Conservation (phyloP, 2,113 vertebrate species). For the Gavia stellata region DNA sequence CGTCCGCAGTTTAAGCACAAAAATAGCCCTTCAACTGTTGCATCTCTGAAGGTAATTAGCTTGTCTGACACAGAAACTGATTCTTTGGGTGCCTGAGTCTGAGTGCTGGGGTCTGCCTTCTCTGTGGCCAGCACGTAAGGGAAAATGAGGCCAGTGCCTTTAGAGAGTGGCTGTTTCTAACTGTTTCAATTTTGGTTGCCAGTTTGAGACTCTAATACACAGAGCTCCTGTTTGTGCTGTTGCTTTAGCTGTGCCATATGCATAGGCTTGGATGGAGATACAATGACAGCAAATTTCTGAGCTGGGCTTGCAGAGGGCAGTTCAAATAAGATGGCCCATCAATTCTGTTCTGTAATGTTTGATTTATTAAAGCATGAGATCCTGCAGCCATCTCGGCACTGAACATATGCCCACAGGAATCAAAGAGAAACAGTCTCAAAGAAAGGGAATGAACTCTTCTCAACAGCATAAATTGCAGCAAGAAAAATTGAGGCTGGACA, state of each 20-base stretch:
- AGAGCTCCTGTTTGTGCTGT: background rate
- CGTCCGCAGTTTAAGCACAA: background rate
- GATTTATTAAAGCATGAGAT: conserved; percentile 9
- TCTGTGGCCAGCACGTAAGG: accelerated
- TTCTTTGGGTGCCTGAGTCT: background rate
- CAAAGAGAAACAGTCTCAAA: conserved; percentile 22
- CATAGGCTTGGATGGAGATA: background rate
- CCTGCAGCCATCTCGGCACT: background rate
- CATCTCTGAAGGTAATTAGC: background rate
- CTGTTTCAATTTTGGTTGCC: background rate
- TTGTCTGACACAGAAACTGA: background rate
- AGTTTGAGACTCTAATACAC: background rate
- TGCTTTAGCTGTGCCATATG: background rate
- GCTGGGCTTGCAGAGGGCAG: background rate
- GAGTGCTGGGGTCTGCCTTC: background rate
- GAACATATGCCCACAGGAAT: conserved; percentile 34
- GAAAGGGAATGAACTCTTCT: conserved; percentile 9
- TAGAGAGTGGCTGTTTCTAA: background rate
- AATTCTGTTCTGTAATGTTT: background rate
- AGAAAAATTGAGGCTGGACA: conserved; percentile 53
- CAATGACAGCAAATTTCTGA: background rate
- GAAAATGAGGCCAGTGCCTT: background rate
- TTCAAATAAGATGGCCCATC: background rate
- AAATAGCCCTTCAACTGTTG: background rate
- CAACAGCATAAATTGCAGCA: conserved; percentile 1